Conservation (phyloP, 2,797 vertebrate genomes). For the Tenualosa thibaudeaui region DNA sequence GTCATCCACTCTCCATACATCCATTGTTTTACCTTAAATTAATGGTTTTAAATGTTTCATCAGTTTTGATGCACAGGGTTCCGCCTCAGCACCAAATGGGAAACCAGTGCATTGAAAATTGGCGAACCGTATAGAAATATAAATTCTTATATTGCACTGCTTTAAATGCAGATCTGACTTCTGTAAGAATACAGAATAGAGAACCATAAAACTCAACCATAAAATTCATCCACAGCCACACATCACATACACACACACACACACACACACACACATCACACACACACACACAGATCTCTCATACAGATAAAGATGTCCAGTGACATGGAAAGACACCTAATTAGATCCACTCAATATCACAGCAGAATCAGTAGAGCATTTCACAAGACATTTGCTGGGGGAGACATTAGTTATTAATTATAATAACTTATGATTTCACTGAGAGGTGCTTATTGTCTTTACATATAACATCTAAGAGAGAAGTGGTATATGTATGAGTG, state of each 20-base stretch:
- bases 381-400: constrained; percentile 7
- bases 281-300: background rate
- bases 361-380: background rate
- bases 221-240: background rate
- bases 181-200: background rate
- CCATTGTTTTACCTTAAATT: no score
- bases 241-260: background rate
- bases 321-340: background rate
- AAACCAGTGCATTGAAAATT: no score
- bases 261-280: background rate
- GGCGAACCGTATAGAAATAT: no score
- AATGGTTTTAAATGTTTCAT: no score
- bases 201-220: background rate
- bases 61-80: no score
- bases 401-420: background rate
- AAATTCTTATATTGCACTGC: no score
- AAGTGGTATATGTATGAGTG: background rate
- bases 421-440: background rate
- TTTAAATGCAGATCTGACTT: background rate
- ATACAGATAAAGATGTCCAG: background rate
- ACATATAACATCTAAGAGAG: background rate
- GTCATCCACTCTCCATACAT: no score
- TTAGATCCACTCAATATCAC: constrained; percentile 23
- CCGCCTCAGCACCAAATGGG: no score
- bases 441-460: background rate